Percentiles rank a stretch among this genome's conserved stretches.
Conservation (phyloP, 2,888 invertebrate species). For the Apodemia duryi region DNA sequence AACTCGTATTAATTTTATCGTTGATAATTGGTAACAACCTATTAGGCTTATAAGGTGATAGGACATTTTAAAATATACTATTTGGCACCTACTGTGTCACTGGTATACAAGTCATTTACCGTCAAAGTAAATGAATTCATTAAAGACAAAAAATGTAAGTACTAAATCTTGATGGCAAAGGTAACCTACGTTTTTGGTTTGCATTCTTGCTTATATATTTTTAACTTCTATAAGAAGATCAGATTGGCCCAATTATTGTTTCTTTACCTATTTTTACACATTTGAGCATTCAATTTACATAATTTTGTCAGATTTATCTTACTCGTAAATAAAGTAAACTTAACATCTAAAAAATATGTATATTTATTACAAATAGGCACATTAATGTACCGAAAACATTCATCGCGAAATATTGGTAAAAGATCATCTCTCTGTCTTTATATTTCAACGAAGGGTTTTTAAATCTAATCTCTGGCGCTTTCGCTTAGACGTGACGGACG, state of each 20-base stretch:
- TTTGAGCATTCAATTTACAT: constrained; percentile 65
- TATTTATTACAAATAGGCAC: constrained; percentile 70
- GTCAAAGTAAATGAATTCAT: constrained; percentile 41
- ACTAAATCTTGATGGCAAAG: constrained; percentile 69
- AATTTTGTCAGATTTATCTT: constrained; percentile 64
- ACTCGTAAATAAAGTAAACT: constrained; percentile 73
- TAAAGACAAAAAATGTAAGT: constrained; percentile 53
- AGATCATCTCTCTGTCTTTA: constrained; percentile 68
- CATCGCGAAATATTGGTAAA: constrained; percentile 79
- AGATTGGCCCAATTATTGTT: constrained; percentile 27
- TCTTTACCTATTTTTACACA: constrained; percentile 43
- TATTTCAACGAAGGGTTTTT: constrained; percentile 68
- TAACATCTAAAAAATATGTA: constrained; percentile 67
- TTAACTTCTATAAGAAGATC: constrained; percentile 35
- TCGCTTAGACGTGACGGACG: constrained; percentile 52
- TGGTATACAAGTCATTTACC: constrained; percentile 40
- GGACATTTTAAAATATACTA: constrained; percentile 55
- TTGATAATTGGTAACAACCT: constrained; percentile 75
- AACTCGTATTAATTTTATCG: constrained; percentile 57
- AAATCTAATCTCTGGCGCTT: constrained; percentile 68
- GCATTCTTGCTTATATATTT: constrained; percentile 45
- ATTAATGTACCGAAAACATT: constrained; percentile 66
- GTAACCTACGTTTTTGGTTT: constrained; percentile 76
- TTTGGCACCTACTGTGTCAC: constrained; percentile 73
- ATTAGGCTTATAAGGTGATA: constrained; percentile 61